Percentiles rank a stretch among this genome's conserved stretches.
Conservation (phyloP, 2,113 vertebrate genomes). For the Tragulus kanchil region DNA sequence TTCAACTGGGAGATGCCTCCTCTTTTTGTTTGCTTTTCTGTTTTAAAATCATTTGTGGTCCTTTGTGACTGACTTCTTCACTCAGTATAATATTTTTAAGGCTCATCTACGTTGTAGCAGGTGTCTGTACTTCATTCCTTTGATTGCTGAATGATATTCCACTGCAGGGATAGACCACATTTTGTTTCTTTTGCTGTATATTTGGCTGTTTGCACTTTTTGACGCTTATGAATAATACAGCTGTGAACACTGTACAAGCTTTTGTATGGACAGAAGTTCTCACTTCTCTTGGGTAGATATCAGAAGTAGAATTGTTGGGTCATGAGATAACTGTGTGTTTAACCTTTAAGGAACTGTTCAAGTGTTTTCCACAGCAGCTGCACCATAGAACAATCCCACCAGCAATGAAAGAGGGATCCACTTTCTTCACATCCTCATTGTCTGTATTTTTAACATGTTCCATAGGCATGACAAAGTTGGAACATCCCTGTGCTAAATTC, state of each 20-base stretch:
- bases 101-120: background rate
- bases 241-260: background rate
- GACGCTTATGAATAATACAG: background rate
- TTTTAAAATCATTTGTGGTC: background rate
- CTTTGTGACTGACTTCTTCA: background rate
- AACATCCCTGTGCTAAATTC: background rate
- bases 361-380: background rate
- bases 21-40: too few relatives aligned
- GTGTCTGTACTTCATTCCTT: background rate
- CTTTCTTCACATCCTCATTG: background rate
- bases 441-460: background rate
- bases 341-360: background rate
- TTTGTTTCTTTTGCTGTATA: background rate
- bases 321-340: background rate
- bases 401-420: background rate
- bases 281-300: background rate
- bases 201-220: background rate
- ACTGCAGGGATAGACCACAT: background rate
- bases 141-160: background rate
- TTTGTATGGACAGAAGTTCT: background rate
- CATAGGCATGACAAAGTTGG: background rate
- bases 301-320: background rate
- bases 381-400: too few relatives aligned
- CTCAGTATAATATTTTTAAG: background rate
- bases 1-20: too few relatives aligned